phyloP scores from a whole-genome alignment of 2,797 vertebrate species.

The Buceros bicornis region DNA sequence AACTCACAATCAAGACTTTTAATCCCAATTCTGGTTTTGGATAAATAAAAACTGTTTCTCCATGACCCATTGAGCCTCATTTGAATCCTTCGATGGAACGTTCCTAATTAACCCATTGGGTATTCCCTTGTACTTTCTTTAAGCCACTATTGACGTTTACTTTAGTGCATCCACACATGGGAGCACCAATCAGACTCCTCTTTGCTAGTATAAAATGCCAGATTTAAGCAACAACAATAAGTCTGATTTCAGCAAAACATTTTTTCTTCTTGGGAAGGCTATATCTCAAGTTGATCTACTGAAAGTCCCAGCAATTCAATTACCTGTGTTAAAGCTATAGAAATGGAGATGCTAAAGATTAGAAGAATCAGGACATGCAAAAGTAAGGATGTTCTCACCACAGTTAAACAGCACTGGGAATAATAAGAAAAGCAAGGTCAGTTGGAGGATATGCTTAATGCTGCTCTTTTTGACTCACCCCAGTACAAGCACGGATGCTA shows the following conservation, averaged over 20 bases:
- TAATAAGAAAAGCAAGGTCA: background rate
- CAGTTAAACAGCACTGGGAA: background rate
- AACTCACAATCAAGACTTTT: background rate
- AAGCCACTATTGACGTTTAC: constrained; percentile 16
- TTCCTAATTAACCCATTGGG: constrained; percentile 48
- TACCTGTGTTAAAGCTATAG: background rate
- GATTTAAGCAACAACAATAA: background rate
- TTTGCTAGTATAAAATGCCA: background rate
- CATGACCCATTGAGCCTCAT: background rate
- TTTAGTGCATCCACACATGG: background rate
- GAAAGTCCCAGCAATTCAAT: background rate
- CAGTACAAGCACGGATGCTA: background rate
- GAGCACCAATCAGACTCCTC: background rate
- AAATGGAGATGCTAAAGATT: background rate
- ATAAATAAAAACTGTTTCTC: constrained; percentile 27
- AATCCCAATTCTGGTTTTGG: constrained; percentile 21
- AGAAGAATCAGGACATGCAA: background rate
- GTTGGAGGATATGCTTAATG: background rate
- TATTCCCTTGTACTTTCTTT: constrained; percentile 33
- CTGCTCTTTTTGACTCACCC: background rate
- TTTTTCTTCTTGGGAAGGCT: background rate
- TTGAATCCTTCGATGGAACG: constrained; percentile 19
- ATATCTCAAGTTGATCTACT: background rate
- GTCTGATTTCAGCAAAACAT: background rate
- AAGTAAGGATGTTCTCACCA: background rate